Conservation (phyloP, 1,140 invertebrate genomes). For the Eubasilissa regina region DNA sequence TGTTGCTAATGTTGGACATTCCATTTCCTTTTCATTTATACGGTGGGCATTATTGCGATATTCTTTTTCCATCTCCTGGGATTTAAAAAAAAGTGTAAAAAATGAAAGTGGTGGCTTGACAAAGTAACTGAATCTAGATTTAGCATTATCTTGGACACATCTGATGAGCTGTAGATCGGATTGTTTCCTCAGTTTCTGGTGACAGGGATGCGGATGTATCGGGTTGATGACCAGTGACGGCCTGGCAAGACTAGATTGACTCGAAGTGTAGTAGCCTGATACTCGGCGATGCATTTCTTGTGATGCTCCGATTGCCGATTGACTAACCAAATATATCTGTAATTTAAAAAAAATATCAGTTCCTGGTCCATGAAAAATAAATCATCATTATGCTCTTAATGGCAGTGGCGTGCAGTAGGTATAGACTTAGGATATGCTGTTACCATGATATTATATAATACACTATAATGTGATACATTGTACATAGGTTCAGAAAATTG, state of each 20-base stretch:
- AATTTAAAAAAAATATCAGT: constrained; percentile 59
- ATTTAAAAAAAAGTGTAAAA: constrained; percentile 88
- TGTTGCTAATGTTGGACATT: constrained; percentile 85
- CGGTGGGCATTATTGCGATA: constrained; percentile 90
- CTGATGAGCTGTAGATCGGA: constrained; percentile 89
- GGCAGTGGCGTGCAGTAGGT: no score
- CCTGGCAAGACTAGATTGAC: constrained; percentile 66
- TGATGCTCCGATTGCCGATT: constrained; percentile 73
- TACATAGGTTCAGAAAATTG: no score
- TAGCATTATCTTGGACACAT: constrained; percentile 86
- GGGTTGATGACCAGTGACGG: constrained; percentile 62
- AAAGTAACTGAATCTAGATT: constrained; percentile 88
- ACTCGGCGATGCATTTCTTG: constrained; percentile 85
- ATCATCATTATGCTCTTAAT: no score
- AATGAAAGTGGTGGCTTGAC: constrained; percentile 89
- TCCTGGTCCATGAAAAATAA: constrained; percentile 43
- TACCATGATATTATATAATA: no score
- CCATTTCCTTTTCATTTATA: constrained; percentile 76
- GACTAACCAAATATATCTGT: constrained; percentile 79
- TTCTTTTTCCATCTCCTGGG: constrained; percentile 86
- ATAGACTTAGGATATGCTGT: no score
- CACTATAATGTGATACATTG: no score
- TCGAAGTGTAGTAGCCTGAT: constrained; percentile 88
- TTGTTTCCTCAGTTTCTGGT: constrained; percentile 88
- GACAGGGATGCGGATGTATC: constrained; percentile 77